These are phyloP conservation scores for Molanna angustata DNA, from an alignment of 2,888 invertebrate species.

Conservation along the genomic window DNA sequence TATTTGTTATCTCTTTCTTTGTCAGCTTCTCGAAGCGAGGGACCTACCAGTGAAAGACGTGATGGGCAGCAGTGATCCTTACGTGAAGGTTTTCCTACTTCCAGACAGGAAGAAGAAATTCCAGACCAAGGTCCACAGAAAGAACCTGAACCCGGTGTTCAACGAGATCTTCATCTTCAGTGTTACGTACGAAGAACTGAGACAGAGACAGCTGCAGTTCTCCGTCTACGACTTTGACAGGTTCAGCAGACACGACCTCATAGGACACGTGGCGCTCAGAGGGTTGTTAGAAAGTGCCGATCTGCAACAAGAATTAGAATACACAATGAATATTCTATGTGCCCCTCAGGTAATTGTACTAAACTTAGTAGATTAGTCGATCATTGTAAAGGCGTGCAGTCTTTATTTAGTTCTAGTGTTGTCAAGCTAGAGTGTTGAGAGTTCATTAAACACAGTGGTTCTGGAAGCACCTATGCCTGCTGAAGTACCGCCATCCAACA, in stretches of 20 bases:
- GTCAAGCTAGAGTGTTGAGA: too few relatives aligned
- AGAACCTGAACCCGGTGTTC: conserved; percentile 78
- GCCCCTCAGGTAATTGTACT: conserved; percentile 74
- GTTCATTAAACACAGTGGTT: too few relatives aligned
- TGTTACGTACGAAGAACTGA: conserved; percentile 72
- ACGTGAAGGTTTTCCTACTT: conserved; percentile 79
- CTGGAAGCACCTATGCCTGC: too few relatives aligned
- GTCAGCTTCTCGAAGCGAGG: conserved; percentile 68
- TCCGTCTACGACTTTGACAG: conserved; percentile 88
- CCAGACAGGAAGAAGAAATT: conserved; percentile 85
- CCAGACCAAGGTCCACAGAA: conserved; percentile 80
- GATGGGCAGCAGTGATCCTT: conserved; percentile 82
- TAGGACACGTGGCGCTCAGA: conserved; percentile 79
- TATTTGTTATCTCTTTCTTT: not conserved
- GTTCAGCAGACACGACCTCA: conserved; percentile 83
- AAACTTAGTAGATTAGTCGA: too few relatives aligned
- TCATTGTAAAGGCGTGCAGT: too few relatives aligned
- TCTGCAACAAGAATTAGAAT: conserved; percentile 76
- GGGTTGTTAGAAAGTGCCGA: conserved; percentile 77
- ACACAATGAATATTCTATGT: conserved; percentile 81
- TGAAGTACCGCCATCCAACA: too few relatives aligned
- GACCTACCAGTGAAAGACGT: conserved; percentile 83
- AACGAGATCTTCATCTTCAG: conserved; percentile 77
- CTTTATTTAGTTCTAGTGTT: too few relatives aligned
- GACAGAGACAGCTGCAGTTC: conserved; percentile 76